These are phyloP conservation scores for Aleiodes alternator DNA, from an alignment of 2,888 invertebrate genomes.

Conservation along the genomic window DNA sequence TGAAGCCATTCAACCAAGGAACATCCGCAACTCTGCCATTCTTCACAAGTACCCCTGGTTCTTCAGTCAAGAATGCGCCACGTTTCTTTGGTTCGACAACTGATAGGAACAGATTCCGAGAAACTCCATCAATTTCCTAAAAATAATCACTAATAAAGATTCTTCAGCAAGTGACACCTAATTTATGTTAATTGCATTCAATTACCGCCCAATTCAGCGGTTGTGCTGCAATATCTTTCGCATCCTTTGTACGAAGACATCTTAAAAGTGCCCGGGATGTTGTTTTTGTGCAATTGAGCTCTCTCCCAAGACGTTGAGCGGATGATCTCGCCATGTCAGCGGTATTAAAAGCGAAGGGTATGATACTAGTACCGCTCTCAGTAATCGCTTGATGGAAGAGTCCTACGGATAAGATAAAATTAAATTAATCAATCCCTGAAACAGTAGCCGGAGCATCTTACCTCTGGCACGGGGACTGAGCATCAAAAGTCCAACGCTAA, in stretches of 20 bases:
- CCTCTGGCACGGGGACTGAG: conserved; percentile 79
- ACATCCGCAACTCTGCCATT: conserved; percentile 77
- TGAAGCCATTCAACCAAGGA: conserved; percentile 86
- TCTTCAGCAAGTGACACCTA: not conserved
- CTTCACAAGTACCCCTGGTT: conserved; percentile 77
- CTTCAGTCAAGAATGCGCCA: conserved; percentile 83
- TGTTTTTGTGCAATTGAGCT: conserved; percentile 79
- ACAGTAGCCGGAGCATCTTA: conserved; percentile 58
- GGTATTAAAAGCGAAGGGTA: conserved; percentile 81
- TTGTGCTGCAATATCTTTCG: conserved; percentile 81
- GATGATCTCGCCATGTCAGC: conserved; percentile 79
- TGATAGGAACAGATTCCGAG: conserved; percentile 88
- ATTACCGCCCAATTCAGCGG: conserved; percentile 57
- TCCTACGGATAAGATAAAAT: conserved; percentile 74
- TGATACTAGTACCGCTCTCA: conserved; percentile 84
- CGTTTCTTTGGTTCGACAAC: conserved; percentile 83
- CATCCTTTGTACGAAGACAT: conserved; percentile 81
- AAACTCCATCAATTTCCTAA: conserved; percentile 86
- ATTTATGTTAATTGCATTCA: conserved; percentile 61
- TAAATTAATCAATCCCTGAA: not conserved
- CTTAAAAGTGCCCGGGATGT: conserved; percentile 78
- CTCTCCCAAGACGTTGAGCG: conserved; percentile 79
- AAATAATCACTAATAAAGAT: not conserved
- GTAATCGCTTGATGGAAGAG: conserved; percentile 85
- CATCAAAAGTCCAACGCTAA: conserved; percentile 83